These are phyloP conservation scores for Pammene aurita DNA, from an alignment of 2,888 invertebrate species.

Conservation along the genomic window DNA sequence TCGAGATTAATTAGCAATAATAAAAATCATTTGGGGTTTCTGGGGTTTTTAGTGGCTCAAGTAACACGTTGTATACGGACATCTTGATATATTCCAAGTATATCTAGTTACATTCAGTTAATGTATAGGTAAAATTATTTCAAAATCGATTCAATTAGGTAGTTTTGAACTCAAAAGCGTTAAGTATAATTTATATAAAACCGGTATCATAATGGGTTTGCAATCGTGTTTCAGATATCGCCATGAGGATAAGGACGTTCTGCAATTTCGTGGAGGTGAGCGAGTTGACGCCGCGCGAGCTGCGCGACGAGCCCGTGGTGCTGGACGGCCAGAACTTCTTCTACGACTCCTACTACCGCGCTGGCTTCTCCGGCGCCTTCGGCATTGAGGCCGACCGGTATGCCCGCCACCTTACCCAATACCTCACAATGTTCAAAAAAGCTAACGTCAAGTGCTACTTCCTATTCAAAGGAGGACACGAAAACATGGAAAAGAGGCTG, in stretches of 20 bases:
- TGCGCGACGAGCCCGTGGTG: constrained; percentile 53
- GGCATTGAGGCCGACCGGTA: constrained; percentile 56
- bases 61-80: no score
- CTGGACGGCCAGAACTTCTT: constrained; percentile 58
- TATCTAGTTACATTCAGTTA: no score
- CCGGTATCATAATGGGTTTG: neutral
- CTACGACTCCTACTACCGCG: constrained; percentile 47
- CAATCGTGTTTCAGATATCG: constrained; percentile 17
- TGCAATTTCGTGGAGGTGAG: constrained; percentile 19
- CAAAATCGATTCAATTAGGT: no score
- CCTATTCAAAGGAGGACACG: constrained; percentile 57
- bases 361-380: constrained; percentile 44
- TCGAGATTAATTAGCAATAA: no score
- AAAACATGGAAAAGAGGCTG: constrained; percentile 44
- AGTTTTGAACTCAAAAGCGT: no score
- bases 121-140: no score
- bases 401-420: constrained; percentile 48
- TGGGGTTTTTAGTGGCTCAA: no score
- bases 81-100: no score
- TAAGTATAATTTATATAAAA: no score
- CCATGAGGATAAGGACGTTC: constrained; percentile 32
- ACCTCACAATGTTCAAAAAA: constrained; percentile 50
- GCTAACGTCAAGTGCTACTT: constrained; percentile 56
- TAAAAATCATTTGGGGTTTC: no score
- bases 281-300: constrained; percentile 10